Percentiles rank a stretch among this genome's conserved stretches.
These are phyloP conservation scores for Melanotus villosus DNA, from an alignment of 2,888 invertebrate genomes.

Conservation along the genomic window DNA sequence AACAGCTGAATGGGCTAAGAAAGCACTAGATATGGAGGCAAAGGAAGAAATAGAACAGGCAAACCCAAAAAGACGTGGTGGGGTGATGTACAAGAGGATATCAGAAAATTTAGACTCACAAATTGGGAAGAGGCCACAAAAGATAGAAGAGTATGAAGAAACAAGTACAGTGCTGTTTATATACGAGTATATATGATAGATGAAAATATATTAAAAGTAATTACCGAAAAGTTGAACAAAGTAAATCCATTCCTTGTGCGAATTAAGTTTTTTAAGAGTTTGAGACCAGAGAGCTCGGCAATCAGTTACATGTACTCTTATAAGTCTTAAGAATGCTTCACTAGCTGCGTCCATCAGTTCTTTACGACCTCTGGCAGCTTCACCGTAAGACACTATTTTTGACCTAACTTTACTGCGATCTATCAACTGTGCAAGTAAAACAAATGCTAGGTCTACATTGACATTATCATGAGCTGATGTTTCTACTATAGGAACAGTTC, in stretches of 20 bases:
- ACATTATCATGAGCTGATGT: slow-evolving; percentile 97
- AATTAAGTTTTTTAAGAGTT: slow-evolving; percentile 87
- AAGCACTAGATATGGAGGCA: too few species aligned
- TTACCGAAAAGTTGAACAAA: slow-evolving; percentile 92
- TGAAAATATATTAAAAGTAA: slow-evolving; percentile 20
- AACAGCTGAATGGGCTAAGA: too few species aligned
- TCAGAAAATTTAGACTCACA: too few species aligned
- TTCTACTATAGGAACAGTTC: slow-evolving; percentile 90
- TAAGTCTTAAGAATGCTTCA: slow-evolving; percentile 90
- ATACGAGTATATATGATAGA: too few species aligned
- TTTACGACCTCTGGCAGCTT: slow-evolving; percentile 88
- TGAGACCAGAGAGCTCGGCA: slow-evolving; percentile 90
- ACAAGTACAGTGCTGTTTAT: not conserved
- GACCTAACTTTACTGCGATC: slow-evolving; percentile 87
- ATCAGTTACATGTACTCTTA: slow-evolving; percentile 86
- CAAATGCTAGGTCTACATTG: slow-evolving; percentile 93
- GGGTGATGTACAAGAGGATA: too few species aligned
- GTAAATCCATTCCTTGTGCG: slow-evolving; percentile 90
- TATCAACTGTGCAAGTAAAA: slow-evolving; percentile 91
- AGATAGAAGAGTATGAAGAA: too few species aligned
- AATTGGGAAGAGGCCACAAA: too few species aligned
- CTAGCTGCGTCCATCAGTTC: slow-evolving; percentile 92
- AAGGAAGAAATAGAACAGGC: too few species aligned
- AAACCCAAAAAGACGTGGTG: too few species aligned
- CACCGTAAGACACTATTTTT: slow-evolving; percentile 81